Evolutionary conservation across 2,113 vertebrate species (phyloP).

Genomic region (Antennarius striatus): DNA sequence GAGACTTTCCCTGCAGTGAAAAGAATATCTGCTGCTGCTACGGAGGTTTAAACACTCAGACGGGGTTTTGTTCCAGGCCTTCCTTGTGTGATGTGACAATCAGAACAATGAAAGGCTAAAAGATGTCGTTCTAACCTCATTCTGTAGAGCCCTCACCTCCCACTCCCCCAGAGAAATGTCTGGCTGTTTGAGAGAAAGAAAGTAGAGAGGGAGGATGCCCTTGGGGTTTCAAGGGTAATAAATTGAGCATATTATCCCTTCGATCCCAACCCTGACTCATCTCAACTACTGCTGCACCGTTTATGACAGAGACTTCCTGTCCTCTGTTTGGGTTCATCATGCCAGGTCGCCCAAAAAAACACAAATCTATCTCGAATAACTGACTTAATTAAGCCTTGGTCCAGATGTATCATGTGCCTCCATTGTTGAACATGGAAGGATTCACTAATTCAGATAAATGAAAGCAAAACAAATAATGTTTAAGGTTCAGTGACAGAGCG

Average conservation of each 20-base stretch:
- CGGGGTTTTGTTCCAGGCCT: constrained; percentile 28
- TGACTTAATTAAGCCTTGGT: constrained; percentile 41
- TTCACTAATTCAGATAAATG: constrained; percentile 52
- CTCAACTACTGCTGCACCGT: constrained; percentile 13
- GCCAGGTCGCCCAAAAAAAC: constrained; percentile 47
- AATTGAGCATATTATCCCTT: constrained; percentile 34
- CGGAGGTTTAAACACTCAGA: constrained; percentile 27
- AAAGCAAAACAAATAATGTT: constrained; percentile 56
- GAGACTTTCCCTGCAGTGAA: constrained; percentile 13
- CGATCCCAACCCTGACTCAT: constrained; percentile 6
- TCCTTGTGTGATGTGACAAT: constrained; percentile 27
- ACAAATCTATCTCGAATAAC: constrained; percentile 48
- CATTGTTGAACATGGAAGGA: constrained; percentile 28
- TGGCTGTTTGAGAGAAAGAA: constrained; percentile 24
- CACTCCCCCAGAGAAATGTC: constrained; percentile 1
- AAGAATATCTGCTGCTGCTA: constrained; percentile 12
- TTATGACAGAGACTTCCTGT: constrained; percentile 33
- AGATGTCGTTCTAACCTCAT: constrained; percentile 20
- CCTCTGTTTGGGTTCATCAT: constrained; percentile 46
- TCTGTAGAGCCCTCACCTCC: constrained; percentile 7
- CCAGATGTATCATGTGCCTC: constrained; percentile 45
- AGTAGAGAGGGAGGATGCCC: constrained; percentile 24
- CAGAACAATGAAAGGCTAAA: constrained; percentile 43
- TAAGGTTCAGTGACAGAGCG: constrained; percentile 25
- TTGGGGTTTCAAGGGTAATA: constrained; percentile 30